Evolutionary conservation across 1,140 invertebrate species (phyloP), one percentile per base, ranked within the genome.

Genomic region (Odontomachus brunneus): DNA sequence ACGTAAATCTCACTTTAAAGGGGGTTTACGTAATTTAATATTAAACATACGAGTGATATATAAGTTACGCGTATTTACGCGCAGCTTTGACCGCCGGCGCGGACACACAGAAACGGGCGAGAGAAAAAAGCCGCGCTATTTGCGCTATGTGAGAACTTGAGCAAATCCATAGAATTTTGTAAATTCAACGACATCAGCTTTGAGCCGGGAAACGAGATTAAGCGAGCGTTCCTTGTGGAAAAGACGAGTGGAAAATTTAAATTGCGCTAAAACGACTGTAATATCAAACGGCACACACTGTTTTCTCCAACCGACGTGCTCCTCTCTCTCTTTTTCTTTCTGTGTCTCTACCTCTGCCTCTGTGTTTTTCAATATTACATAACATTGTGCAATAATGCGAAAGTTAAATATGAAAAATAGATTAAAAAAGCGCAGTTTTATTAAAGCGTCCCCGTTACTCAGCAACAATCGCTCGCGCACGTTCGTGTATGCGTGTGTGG

Each of bases 131-230:
- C 22, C 15, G 3, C n/a, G 24, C 24, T 48, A 66, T 15, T 71
- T 26, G 24, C 17, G 17, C 11, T 24, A 44, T 26, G 5, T 2
- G 2, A 26, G 38, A 71, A 71, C 38, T 59, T 71, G 33, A 14
- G 57, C 65, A 80, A 80, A 80, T 19, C 65, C 66, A 57, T 4
- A 2, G n/a, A 69, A 80, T 80, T 57, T 69, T 71, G 71, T 57
- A 38, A 69, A 80, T 69, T 80, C 44, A 69, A 44, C 15, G 33
- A 57, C 14, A 57, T 24, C 19, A 57, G 29, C 63, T 78, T 80
- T 69, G 66, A 67, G 14, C 33, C 24, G 29, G 65, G 9, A 59
- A 80, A 48, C 14, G 15, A n/a, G 24, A 80, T 80, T 80, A 71
- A 57, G 12, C 29, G 9, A 75, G 1, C 26, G 59, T 55, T 57